Conservation (phyloP, 2,113 vertebrate species). For the Tyto alba region DNA sequence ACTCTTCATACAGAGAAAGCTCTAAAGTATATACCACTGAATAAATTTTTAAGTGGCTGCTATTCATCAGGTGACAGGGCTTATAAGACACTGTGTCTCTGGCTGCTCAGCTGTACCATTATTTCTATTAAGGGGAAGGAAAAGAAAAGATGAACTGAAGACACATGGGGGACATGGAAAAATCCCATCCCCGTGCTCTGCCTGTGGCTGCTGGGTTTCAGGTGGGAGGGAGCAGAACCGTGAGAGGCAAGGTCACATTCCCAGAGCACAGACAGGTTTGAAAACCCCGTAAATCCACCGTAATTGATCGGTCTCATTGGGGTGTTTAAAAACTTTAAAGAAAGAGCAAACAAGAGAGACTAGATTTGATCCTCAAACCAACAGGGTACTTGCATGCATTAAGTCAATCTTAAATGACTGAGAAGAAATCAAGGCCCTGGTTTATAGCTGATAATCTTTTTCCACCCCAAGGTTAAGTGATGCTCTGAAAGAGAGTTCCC, state of each 20-base stretch:
- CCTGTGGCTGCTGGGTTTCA: background rate
- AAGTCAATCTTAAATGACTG: background rate
- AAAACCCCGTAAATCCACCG: background rate
- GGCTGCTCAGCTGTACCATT: background rate
- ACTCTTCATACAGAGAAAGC: background rate
- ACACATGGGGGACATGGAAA: fast-evolving
- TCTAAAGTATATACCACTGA: background rate
- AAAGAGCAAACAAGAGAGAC: background rate
- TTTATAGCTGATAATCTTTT: background rate
- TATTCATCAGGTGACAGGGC: background rate
- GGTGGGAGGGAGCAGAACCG: fast-evolving
- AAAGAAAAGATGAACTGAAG: background rate
- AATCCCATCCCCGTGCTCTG: background rate
- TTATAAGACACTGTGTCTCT: background rate
- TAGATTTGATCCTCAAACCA: background rate
- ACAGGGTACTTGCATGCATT: background rate
- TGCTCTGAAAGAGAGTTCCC: background rate
- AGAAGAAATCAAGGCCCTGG: background rate
- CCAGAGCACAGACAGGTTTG: fast-evolving
- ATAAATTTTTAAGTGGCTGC: background rate
- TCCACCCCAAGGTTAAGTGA: background rate
- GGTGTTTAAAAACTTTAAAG: background rate
- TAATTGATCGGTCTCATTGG: background rate
- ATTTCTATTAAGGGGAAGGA: background rate
- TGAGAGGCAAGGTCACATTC: background rate